phyloP scores from a whole-genome alignment of 1,140 invertebrate genomes.

The Delia radicum region DNA sequence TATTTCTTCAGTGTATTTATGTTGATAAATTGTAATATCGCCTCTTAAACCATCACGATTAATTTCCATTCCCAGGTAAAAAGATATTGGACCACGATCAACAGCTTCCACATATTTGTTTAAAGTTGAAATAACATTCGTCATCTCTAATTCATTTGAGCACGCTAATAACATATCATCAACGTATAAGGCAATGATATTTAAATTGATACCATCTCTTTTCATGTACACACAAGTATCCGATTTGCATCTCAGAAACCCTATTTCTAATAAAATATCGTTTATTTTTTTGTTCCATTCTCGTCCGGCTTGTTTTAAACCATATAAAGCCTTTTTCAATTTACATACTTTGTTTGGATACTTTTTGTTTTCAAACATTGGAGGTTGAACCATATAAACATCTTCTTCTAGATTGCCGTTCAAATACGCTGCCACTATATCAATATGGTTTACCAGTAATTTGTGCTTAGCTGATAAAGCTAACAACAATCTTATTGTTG shows the following conservation, averaged over 20 bases:
- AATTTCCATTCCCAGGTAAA: constrained; percentile 49
- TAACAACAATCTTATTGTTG: constrained; percentile 50
- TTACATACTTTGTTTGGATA: constrained; percentile 35
- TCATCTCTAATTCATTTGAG: neutral
- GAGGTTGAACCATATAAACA: constrained; percentile 55
- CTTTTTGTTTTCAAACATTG: constrained; percentile 38
- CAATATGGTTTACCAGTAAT: constrained; percentile 47
- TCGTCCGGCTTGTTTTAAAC: constrained; percentile 46
- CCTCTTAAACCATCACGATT: constrained; percentile 22
- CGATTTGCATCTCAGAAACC: constrained; percentile 25
- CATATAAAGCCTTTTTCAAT: constrained; percentile 43
- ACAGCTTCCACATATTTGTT: constrained; percentile 37
- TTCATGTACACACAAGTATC: constrained; percentile 31
- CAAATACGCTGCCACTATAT: constrained; percentile 56
- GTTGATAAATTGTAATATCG: constrained; percentile 21
- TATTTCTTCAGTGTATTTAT: constrained; percentile 26
- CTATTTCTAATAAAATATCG: constrained; percentile 29
- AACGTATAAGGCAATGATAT: constrained; percentile 23
- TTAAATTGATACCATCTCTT: neutral
- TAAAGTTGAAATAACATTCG: neutral
- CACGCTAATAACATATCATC: constrained; percentile 25
- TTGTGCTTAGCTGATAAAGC: constrained; percentile 43
- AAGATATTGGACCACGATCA: constrained; percentile 28
- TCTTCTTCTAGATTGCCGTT: constrained; percentile 54
- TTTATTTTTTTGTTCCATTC: constrained; percentile 41